These are phyloP conservation scores for Diarsia mendica DNA, from an alignment of 2,888 invertebrate genomes.

Conservation along the genomic window DNA sequence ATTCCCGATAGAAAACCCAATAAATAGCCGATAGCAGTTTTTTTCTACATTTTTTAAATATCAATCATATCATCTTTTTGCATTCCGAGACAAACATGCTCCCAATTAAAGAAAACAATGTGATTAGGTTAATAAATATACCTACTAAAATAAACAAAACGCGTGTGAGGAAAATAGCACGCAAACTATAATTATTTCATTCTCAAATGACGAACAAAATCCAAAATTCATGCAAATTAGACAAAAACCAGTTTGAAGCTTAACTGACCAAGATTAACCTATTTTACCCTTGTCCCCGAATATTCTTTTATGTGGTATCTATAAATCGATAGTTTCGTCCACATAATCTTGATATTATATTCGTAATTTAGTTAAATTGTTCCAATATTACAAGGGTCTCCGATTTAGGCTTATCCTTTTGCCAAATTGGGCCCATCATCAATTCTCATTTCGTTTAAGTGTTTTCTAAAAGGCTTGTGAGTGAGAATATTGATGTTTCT, in stretches of 20 bases:
- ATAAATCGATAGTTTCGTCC: slow-evolving; percentile 37
- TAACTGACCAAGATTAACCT: slow-evolving; percentile 18
- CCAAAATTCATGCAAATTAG: slow-evolving; percentile 3
- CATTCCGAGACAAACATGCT: too few relatives aligned
- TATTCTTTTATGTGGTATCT: slow-evolving; percentile 24
- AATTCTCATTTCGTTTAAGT: not conserved
- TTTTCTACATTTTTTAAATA: too few relatives aligned
- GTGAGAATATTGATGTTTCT: not conserved
- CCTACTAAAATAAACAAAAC: not conserved
- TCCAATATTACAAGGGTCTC: slow-evolving; percentile 7
- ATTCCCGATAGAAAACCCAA: not conserved
- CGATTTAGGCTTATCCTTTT: slow-evolving; percentile 28
- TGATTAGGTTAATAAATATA: too few relatives aligned
- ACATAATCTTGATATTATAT: slow-evolving; percentile 17
- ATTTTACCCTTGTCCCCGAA: slow-evolving; percentile 13
- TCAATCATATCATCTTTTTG: too few relatives aligned
- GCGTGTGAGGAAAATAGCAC: not conserved
- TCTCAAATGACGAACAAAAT: not conserved
- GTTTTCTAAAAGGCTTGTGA: slow-evolving; percentile 9
- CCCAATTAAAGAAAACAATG: too few relatives aligned
- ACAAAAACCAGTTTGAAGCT: slow-evolving; percentile 25
- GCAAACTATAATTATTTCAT: not conserved
- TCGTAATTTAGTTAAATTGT: slow-evolving; percentile 20
- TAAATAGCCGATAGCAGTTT: too few relatives aligned
- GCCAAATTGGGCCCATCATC: slow-evolving; percentile 14